Evolutionary conservation across 1,140 invertebrate species (phyloP).

Genomic region (Dryas iulia): DNA sequence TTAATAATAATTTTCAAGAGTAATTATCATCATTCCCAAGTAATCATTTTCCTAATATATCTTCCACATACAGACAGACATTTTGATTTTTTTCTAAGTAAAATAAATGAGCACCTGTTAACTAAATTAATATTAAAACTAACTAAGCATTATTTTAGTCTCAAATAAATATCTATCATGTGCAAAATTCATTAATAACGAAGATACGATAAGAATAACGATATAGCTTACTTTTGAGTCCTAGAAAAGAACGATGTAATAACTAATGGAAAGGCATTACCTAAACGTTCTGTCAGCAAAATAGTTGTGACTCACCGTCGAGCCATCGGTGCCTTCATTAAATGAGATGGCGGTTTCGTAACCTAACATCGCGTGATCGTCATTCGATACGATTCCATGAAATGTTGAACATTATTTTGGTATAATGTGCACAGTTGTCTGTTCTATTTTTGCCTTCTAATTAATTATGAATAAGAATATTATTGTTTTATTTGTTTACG

Average conservation of each 20-base stretch:
- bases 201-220: neutral
- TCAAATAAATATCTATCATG: neutral
- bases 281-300: constrained; percentile 4
- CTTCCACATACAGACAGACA: no score
- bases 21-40: no score
- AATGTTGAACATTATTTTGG: constrained; percentile 8
- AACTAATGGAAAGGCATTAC: neutral
- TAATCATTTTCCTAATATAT: no score
- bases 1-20: no score
- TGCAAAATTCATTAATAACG: neutral
- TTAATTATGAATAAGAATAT: neutral
- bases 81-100: no score
- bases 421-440: neutral
- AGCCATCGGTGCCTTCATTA: constrained; percentile 12
- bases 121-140: no score
- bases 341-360: constrained; percentile 26
- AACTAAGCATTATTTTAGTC: no score
- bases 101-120: no score
- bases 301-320: constrained; percentile 22
- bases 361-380: constrained; percentile 32
- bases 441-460: neutral
- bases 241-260: neutral
- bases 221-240: no score
- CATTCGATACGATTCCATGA: constrained; percentile 26
- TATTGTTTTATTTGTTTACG: neutral